Evolutionary conservation across 2,113 vertebrate species (phyloP).

Genomic region (Chloroceryle aenea): DNA sequence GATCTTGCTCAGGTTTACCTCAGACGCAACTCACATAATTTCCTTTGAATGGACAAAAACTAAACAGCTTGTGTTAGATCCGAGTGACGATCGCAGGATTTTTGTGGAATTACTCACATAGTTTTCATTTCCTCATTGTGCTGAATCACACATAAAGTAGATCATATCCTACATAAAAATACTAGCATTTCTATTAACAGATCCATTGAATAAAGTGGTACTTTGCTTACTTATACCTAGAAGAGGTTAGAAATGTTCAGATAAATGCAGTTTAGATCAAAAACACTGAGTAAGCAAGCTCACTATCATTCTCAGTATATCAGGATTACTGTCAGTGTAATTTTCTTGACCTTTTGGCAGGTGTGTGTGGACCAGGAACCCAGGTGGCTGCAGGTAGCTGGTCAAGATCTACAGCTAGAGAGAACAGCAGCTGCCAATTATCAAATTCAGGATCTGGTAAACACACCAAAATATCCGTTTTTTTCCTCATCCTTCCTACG

Average conservation of each 20-base stretch:
- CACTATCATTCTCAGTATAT: not conserved
- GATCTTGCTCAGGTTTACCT: slow-evolving; percentile 3
- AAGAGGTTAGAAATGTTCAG: not conserved
- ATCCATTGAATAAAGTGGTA: not conserved
- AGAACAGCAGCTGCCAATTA: not conserved
- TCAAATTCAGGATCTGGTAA: not conserved
- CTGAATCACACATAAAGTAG: not conserved
- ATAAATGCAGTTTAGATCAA: not conserved
- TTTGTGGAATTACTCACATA: not conserved
- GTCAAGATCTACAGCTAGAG: not conserved
- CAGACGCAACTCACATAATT: not conserved
- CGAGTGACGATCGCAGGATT: not conserved
- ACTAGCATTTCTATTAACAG: not conserved
- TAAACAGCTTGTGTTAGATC: not conserved
- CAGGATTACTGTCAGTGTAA: not conserved
- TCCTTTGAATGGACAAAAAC: not conserved
- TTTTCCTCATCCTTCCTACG: not conserved
- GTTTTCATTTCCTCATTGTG: not conserved
- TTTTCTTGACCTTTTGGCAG: not conserved
- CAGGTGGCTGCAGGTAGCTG: not conserved
- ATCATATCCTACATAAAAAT: not conserved
- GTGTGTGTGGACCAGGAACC: not conserved
- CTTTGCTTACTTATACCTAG: not conserved
- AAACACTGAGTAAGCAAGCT: not conserved
- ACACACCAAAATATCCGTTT: not conserved